Conservation (phyloP, 1,140 invertebrate species). For the Mamestra configurata region DNA sequence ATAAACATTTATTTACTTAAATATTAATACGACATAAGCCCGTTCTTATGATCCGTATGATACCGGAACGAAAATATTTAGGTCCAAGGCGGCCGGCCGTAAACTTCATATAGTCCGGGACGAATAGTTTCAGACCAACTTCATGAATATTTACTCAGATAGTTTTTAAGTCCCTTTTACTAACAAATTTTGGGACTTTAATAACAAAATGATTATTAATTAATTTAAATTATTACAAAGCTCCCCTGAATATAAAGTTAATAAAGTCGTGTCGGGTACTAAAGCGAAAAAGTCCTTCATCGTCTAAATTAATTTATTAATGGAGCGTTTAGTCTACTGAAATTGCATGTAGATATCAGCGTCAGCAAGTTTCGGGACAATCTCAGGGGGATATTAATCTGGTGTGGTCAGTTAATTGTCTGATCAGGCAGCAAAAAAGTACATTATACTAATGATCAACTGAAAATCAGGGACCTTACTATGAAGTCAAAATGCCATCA, state of each 20-base stretch:
- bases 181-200: conserved; percentile 5
- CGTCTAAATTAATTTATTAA: neutral
- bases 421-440: neutral
- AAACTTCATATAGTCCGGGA: neutral
- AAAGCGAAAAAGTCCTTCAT: neutral
- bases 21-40: neutral
- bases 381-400: neutral
- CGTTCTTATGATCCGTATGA: neutral
- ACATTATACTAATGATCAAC: neutral
- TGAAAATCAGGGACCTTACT: too few species aligned
- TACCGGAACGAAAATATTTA: conserved; percentile 9
- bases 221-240: conserved; percentile 5
- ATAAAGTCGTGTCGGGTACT: neutral
- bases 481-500: too few species aligned
- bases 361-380: neutral
- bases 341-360: neutral
- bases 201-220: neutral
- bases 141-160: conserved; percentile 32
- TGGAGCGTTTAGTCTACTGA: neutral
- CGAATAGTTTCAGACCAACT: conserved; percentile 26
- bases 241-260: neutral
- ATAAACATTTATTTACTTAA: neutral
- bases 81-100: neutral
- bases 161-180: conserved; percentile 8
- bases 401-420: neutral